Percentiles rank a stretch among this genome's conserved stretches.
Conservation (phyloP, 1,140 invertebrate genomes). For the Macrosteles quadrilineatus region DNA sequence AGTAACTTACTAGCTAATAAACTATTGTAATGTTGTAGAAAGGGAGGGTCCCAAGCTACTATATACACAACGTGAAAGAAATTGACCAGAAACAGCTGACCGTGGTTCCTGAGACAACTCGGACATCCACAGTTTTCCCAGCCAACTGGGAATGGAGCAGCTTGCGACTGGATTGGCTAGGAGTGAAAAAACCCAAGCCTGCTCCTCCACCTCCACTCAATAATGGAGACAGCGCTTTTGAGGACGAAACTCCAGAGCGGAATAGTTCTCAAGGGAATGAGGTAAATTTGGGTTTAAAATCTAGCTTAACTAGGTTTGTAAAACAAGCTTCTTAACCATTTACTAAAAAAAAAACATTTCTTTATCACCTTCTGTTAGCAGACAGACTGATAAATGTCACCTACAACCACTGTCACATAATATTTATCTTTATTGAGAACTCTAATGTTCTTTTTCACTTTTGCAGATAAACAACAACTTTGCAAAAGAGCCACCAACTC, state of each 20-base stretch:
- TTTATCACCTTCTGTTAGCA: too few relatives aligned
- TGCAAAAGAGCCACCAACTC: background rate
- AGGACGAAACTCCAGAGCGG: constrained; percentile 9
- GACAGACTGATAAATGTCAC: too few relatives aligned
- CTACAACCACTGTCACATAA: too few relatives aligned
- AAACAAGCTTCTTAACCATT: too few relatives aligned
- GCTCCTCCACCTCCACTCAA: background rate
- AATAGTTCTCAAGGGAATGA: too few relatives aligned
- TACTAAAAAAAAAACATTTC: too few relatives aligned
- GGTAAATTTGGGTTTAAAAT: too few relatives aligned
- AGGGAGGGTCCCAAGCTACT: constrained; percentile 78
- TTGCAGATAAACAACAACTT: background rate
- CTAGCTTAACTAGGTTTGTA: too few relatives aligned
- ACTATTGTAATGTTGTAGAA: too few relatives aligned
- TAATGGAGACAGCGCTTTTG: constrained; percentile 31
- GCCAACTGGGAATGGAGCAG: constrained; percentile 68
- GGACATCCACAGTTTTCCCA: constrained; percentile 66
- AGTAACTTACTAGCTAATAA: too few relatives aligned
- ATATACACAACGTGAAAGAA: constrained; percentile 71
- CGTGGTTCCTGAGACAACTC: constrained; percentile 74
- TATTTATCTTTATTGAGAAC: too few relatives aligned
- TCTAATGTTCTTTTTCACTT: too few relatives aligned
- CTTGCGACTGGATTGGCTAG: constrained; percentile 35
- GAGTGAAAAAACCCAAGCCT: background rate
- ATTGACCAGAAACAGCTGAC: constrained; percentile 69